phyloP scores from a whole-genome alignment of 1,140 invertebrate species.

The Mycetomoellerius zeteki region DNA sequence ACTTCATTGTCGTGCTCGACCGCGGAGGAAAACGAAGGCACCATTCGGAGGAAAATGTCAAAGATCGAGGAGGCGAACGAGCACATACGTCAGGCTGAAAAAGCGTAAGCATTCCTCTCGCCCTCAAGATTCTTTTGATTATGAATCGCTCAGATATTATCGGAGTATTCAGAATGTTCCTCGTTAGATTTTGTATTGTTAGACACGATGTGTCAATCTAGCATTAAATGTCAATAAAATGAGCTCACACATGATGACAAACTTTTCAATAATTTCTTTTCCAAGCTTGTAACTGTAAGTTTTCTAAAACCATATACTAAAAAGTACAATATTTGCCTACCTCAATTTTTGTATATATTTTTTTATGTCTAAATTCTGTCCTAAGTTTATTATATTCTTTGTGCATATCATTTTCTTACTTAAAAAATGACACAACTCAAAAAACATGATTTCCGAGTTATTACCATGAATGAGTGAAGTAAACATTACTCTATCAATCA shows the following conservation, averaged over 20 bases:
- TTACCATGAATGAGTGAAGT: too few relatives aligned
- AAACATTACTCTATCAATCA: too few relatives aligned
- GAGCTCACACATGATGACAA: neutral
- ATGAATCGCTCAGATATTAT: neutral
- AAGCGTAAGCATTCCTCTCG: constrained; percentile 87
- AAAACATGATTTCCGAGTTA: too few relatives aligned
- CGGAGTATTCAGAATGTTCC: neutral
- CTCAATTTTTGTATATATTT: too few relatives aligned
- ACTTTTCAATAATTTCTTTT: neutral
- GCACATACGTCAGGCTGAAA: constrained; percentile 91
- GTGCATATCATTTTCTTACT: too few relatives aligned
- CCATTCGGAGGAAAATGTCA: constrained; percentile 83
- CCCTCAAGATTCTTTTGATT: neutral
- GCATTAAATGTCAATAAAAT: neutral
- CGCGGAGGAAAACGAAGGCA: constrained; percentile 36
- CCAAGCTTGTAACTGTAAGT: neutral
- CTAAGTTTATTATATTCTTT: too few relatives aligned
- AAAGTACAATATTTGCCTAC: too few relatives aligned
- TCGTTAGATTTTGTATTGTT: neutral
- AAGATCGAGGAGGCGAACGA: constrained; percentile 92
- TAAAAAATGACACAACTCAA: too few relatives aligned
- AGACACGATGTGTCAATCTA: neutral
- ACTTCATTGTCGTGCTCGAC: neutral
- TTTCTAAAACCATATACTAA: neutral
- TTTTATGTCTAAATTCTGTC: too few relatives aligned